phyloP scores from a whole-genome alignment of 2,888 invertebrate genomes.

The Conops quadrifasciatus region DNA sequence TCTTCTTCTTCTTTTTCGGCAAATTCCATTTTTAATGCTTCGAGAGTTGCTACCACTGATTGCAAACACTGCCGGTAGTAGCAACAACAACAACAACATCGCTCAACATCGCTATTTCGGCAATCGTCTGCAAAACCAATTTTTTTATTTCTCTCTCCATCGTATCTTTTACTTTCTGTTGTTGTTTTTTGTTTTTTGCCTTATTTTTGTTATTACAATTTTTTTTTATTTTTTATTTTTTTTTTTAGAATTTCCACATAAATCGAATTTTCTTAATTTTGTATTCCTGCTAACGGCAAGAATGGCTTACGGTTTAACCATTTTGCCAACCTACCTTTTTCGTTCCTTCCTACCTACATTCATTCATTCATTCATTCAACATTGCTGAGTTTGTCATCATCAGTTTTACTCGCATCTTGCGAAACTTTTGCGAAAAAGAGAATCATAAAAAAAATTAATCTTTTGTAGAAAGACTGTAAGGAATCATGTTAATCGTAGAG shows the following conservation, averaged over 20 bases:
- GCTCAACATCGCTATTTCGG: constrained; percentile 18
- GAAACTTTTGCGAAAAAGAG: neutral
- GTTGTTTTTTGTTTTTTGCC: neutral
- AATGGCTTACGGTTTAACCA: neutral
- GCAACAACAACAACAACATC: constrained; percentile 18
- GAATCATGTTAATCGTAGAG: neutral
- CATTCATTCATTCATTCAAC: constrained; percentile 1
- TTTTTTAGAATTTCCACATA: constrained; percentile 51
- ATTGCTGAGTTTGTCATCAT: constrained; percentile 13
- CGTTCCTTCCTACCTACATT: constrained; percentile 20
- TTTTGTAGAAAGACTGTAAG: neutral
- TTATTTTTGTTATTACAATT: neutral
- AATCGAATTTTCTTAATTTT: constrained; percentile 56
- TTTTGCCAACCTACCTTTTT: constrained; percentile 9
- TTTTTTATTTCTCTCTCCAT: too few species aligned
- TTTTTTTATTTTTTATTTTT: neutral
- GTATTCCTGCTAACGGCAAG: constrained; percentile 46
- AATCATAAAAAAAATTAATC: neutral
- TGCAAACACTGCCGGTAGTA: constrained; percentile 38
- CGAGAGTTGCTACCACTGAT: constrained; percentile 37
- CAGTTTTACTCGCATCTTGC: constrained; percentile 9
- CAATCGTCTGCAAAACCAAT: constrained; percentile 2
- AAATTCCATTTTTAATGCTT: constrained; percentile 19
- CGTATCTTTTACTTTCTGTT: constrained; percentile 2
- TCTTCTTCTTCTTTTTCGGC: constrained; percentile 4